Base-by-base conservation (phyloP, 2,888 invertebrate species). In the Formica aserva region DNA sequence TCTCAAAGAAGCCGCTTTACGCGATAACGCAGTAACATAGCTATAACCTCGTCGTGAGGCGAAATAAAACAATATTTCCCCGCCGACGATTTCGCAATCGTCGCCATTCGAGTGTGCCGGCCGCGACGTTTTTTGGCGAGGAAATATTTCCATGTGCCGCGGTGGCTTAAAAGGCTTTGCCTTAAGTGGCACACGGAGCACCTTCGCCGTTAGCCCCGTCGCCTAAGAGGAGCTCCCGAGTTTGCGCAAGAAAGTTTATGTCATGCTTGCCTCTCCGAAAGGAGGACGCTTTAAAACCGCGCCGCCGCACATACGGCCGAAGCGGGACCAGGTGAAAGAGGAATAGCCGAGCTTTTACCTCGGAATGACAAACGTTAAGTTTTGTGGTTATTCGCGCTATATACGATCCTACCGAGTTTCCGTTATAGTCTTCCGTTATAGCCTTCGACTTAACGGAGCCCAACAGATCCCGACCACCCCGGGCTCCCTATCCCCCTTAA, bases 341-440 rank as follows among this genome's bases (percentile, higher is more conserved):
- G 65, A 67, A 60, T 78, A 67, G 66, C 45, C 74, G 67, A 52
- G 92, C 92, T 92, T 92, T 91, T 89, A 92, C 88, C 87, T 60
- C 76, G 67, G 85, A 91, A 91, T 88, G 87, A 90, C 74, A 87
- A 85, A 85, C 90, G 88, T 91, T 91, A 91, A 90, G 86, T 88
- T 87, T 80, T 72, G 38, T 72, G 75, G 86, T 86, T 91, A 85
- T 85, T 65, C 57, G 52, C 26, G 35, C 35, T 60, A 22, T 52
- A 52, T 62, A 48, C 29, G 11, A 38, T 52, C 22, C 13, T n/a
- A 38, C 29, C 5, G 32, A 81, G n/a, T 2, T 57, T 76, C 29
- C 18, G 48, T 41, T 8, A 45, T 1, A 18, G 52, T 26, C 18
- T 2, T 9, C 29, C n/a, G 45, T 57, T 18, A 35, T 45, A 57